phyloP scores from a whole-genome alignment of 2,113 vertebrate genomes.

The Phaethon lepturus region DNA sequence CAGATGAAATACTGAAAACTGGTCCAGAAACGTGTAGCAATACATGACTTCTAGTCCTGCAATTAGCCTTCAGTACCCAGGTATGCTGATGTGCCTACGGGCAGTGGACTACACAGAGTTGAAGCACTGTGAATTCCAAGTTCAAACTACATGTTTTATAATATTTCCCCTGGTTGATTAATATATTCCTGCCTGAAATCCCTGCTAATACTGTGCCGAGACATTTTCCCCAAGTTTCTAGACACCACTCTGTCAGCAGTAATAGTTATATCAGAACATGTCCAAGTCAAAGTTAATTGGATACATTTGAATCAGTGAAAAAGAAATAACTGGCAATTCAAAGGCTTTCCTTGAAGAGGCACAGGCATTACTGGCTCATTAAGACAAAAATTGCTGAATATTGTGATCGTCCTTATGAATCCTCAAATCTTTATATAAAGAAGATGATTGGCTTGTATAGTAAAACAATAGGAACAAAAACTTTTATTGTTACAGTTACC shows the following conservation, averaged over 20 bases:
- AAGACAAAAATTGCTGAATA: slow-evolving; percentile 74
- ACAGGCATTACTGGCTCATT: slow-evolving; percentile 68
- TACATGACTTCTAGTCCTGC: background rate
- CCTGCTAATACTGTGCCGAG: slow-evolving; percentile 15
- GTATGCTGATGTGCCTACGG: background rate
- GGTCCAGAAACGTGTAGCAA: background rate
- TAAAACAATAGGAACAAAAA: slow-evolving; percentile 69
- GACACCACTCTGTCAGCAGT: slow-evolving; percentile 12
- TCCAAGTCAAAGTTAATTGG: slow-evolving; percentile 68
- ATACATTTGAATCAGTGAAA: slow-evolving; percentile 62
- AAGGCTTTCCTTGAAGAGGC: slow-evolving; percentile 51
- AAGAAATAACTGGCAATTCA: slow-evolving; percentile 69
- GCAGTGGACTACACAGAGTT: background rate
- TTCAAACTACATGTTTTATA: background rate
- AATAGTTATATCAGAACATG: slow-evolving; percentile 36
- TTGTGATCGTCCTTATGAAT: slow-evolving; percentile 45
- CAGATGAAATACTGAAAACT: background rate
- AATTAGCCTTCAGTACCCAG: background rate
- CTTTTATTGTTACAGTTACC: slow-evolving; percentile 68
- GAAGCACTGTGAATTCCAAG: background rate
- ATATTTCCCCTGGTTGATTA: background rate
- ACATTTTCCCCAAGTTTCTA: slow-evolving; percentile 11
- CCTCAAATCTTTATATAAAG: slow-evolving; percentile 57
- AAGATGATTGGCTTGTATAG: slow-evolving; percentile 57
- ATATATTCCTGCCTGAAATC: background rate